Evolutionary conservation across 2,797 vertebrate species (phyloP), one percentile per base, ranked within the genome.

Genomic region (Octomys mimax): DNA sequence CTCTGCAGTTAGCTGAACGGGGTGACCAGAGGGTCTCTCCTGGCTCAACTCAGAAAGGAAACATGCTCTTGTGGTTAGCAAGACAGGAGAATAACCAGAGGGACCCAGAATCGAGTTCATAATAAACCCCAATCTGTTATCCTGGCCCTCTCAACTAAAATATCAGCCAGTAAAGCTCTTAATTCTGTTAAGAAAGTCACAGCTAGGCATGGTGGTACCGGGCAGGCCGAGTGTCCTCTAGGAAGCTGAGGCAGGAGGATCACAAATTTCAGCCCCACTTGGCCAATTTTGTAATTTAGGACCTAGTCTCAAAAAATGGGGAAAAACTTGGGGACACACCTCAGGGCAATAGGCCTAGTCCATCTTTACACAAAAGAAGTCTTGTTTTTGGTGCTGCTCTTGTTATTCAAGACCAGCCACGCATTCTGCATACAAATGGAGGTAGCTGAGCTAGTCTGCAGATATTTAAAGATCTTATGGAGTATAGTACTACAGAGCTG

Each of bases 21-120:
- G 61, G 46, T 66, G 49, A 39, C 4, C 68, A 42, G 64, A 46
- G 79, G 52, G 71, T 88, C 64, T 92, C 31, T n/a, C 61, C 26
- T 33, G 33, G 14, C 52, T 62, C 71, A 70, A 46, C 10, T 73
- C 12, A 84, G 73, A 89, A 94, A 88, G 36, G 46, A 33, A 75
- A 85, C 59, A 36, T 78, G 84, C 59, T 89, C 77, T 87, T 73
- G 89, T 61, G 92, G 62, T 88, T 81, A 91, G 80, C 33, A 31
- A 91, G 86, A 75, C 78, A 78, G 61, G 36, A 1, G 68, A 75
- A 36, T 26, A 92, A 61, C 46, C n/a, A 36, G 46, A 81, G 36
- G 71, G 49, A n/a, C 46, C 62, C 39, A 31, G 80, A 14, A 31
- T 78, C 87, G 61, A 42, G 64, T 52, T 36, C 77, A 73, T 5